Conservation (phyloP, 2,888 invertebrate species). For the Chymomyza procnemis region DNA sequence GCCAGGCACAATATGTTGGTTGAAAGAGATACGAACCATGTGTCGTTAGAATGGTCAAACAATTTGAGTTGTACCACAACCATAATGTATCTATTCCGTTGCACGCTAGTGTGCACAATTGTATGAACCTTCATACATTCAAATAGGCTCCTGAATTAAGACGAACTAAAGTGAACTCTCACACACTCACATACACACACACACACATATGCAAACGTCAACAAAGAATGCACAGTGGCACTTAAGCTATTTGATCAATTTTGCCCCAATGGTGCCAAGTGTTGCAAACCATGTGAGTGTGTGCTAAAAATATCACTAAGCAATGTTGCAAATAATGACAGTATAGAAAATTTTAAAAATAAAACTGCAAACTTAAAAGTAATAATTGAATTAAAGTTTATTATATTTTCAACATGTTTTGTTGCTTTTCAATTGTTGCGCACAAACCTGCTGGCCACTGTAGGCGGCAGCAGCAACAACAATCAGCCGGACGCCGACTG, state of each 20-base stretch:
- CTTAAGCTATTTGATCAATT: not conserved
- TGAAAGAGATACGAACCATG: too few species aligned
- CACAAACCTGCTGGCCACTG: not conserved
- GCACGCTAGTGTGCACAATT: too few species aligned
- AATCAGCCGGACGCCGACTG: not conserved
- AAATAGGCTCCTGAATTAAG: slow-evolving; percentile 22
- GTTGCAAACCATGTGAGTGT: not conserved
- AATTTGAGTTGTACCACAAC: too few species aligned
- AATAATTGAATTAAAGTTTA: not conserved
- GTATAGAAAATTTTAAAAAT: not conserved
- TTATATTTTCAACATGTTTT: not conserved
- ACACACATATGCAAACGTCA: slow-evolving; percentile 21
- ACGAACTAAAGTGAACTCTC: slow-evolving; percentile 31
- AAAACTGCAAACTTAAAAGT: not conserved
- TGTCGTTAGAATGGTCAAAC: too few species aligned
- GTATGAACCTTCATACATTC: not conserved
- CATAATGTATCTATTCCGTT: too few species aligned
- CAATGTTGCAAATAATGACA: not conserved
- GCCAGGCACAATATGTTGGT: too few species aligned
- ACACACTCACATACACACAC: slow-evolving; percentile 19
- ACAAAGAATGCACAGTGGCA: not conserved
- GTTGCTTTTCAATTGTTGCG: not conserved
- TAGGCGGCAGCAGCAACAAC: not conserved
- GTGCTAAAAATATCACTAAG: not conserved
- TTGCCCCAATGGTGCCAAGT: not conserved